A percentile compares a stretch with the other conserved stretches of the same genome.
Conservation (phyloP, 2,888 invertebrate species). For the Abscondita cerata region DNA sequence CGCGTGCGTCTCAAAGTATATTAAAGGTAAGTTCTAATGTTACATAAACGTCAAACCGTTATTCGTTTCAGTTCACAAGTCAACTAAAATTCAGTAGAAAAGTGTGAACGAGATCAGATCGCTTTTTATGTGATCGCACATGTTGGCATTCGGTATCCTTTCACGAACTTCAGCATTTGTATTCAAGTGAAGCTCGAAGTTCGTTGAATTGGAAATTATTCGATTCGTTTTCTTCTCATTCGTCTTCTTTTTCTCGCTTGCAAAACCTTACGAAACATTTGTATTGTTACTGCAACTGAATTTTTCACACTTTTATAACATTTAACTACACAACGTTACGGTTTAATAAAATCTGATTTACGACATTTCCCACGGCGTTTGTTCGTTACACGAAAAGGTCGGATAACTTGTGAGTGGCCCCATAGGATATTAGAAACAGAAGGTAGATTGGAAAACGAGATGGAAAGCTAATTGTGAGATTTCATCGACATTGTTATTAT, state of each 20-base stretch:
- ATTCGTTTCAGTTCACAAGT: slow-evolving; percentile 20
- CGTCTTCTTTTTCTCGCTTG: neutral
- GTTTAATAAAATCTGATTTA: slow-evolving; percentile 21
- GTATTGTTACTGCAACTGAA: slow-evolving; percentile 27
- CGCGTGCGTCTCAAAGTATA: slow-evolving; percentile 11
- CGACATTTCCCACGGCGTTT: slow-evolving; percentile 9
- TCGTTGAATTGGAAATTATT: slow-evolving; percentile 42
- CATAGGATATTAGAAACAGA: slow-evolving; percentile 4
- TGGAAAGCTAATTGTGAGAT: slow-evolving; percentile 7
- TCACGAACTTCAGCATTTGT: slow-evolving; percentile 33
- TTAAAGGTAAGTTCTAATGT: slow-evolving; percentile 19
- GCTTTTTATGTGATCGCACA: slow-evolving; percentile 37
- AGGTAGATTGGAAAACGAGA: slow-evolving; percentile 7
- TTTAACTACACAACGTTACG: slow-evolving; percentile 13
- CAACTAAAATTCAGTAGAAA: slow-evolving; percentile 28
- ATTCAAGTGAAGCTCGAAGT: slow-evolving; percentile 33
- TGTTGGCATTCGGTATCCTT: slow-evolving; percentile 37
- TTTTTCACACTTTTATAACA: slow-evolving; percentile 17
- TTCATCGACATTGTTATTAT: neutral
- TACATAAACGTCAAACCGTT: slow-evolving; percentile 17
- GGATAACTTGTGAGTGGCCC: slow-evolving; percentile 3
- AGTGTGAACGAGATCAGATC: slow-evolving; percentile 33
- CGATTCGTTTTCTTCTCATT: slow-evolving; percentile 35
- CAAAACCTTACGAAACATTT: slow-evolving; percentile 34
- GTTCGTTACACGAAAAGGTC: slow-evolving; percentile 4